Base-by-base conservation (phyloP, 1,140 invertebrate species). In the Drosophila miranda region DNA sequence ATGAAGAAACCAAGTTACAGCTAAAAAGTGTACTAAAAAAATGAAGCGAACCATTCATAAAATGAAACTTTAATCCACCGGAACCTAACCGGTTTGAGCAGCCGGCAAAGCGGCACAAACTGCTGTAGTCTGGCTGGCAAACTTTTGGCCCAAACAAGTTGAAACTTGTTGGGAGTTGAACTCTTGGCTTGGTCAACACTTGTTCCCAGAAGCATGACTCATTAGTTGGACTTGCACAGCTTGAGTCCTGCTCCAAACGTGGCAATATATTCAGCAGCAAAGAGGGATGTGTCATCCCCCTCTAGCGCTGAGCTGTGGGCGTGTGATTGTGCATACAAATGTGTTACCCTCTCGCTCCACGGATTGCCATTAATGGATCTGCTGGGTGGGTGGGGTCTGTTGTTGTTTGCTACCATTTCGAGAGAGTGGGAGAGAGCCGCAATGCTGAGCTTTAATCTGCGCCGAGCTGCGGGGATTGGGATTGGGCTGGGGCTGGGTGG, bases 251-350 rank as follows among this genome's bases (percentile, higher is more conserved):
- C 8, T 53, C 23, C n/a, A 9, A 13, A 38, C 13, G 16, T 14
- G 16, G 7, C 14, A 26, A 34, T 14, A 42, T 21, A 67, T 42
- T 11, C 23, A 53, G 45, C 19, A 30, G 62, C 4, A 38, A 38
- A 13, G 11, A 38, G 45, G 49, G 41, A 16, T 45, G 61, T 49
- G 19, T 62, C 16, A 30, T n/a, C 14, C 11, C 30, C 21, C 11
- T n/a, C 38, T 34, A 8, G 28, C 45, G 26, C 34, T 54, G 30
- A 53, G 46, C 14, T 46, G 50, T 55, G 51, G 69, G 68, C 58
- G 70, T 54, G 69, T 44, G 52, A 66, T 74, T 74, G 59, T 53
- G 69, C 70, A 74, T 74, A 51, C 26, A 74, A 74, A 74, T 74
- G 59, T 45, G 63, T 57, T 73, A 63, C 69, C 23, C 56, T 8